A percentile compares a stretch with the other conserved stretches of the same genome.
Conservation (phyloP, 2,888 invertebrate species). For the Neoascia interrupta region DNA sequence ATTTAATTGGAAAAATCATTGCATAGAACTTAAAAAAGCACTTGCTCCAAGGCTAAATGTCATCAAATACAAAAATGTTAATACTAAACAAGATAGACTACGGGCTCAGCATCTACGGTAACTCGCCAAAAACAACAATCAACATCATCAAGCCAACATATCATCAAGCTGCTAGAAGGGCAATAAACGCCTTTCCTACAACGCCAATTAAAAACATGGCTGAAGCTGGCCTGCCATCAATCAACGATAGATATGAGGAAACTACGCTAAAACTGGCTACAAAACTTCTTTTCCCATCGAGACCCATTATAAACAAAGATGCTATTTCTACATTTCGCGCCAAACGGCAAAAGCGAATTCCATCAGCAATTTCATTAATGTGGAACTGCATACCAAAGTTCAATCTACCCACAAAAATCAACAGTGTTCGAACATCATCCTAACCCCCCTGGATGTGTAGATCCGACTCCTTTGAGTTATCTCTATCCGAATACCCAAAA, state of each 20-base stretch:
- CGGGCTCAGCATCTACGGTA: not conserved
- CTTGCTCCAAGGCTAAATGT: not conserved
- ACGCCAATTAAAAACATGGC: too few relatives aligned
- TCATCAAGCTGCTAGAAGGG: not conserved
- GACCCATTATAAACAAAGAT: not conserved
- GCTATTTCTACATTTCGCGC: not conserved
- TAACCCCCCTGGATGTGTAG: too few relatives aligned
- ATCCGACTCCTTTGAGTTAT: not conserved
- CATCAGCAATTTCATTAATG: not conserved
- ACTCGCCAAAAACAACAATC: too few relatives aligned
- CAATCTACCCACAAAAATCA: not conserved
- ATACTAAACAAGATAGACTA: not conserved
- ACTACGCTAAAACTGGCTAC: not conserved
- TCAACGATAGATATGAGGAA: too few relatives aligned
- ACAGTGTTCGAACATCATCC: too few relatives aligned
- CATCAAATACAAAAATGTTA: not conserved
- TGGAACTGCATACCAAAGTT: not conserved
- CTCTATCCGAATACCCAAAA: not conserved
- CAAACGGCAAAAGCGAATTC: not conserved
- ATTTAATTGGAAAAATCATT: not conserved
- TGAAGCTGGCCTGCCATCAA: not conserved
- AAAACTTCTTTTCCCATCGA: not conserved
- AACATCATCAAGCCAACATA: not conserved
- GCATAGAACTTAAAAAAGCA: not conserved
- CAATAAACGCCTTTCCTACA: not conserved